Evolutionary conservation across 1,140 invertebrate species (phyloP).

Genomic region (Trinorchestia longiramus): DNA sequence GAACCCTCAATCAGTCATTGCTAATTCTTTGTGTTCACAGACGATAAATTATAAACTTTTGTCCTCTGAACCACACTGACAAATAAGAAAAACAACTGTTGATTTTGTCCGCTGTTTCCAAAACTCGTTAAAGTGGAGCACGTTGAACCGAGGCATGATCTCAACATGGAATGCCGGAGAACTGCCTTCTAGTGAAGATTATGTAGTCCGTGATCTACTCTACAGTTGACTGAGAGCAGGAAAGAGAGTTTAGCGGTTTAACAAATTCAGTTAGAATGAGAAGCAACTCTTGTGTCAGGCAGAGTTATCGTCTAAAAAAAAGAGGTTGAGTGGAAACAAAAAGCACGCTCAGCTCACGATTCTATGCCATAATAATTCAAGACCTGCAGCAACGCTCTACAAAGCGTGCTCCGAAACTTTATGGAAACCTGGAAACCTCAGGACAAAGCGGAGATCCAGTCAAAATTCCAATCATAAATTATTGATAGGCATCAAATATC

Average conservation of each 20-base stretch:
- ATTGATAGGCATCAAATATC: slow-evolving; percentile 1
- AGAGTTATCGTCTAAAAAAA: not conserved
- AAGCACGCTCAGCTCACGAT: not conserved
- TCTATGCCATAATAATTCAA: not conserved
- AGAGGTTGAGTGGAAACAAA: not conserved
- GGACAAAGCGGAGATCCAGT: not conserved
- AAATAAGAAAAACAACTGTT: no score
- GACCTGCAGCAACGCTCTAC: not conserved
- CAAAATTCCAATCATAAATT: not conserved
- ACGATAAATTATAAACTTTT: no score
- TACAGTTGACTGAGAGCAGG: not conserved
- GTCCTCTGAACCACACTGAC: no score
- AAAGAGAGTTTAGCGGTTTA: not conserved
- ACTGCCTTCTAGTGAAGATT: not conserved
- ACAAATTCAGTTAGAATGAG: not conserved
- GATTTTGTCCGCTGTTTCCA: no score
- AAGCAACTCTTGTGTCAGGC: not conserved
- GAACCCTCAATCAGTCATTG: no score
- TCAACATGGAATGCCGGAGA: not conserved
- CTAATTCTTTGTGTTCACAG: no score
- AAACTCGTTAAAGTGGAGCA: no score
- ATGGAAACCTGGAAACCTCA: not conserved
- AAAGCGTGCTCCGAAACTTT: not conserved
- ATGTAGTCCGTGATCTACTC: not conserved
- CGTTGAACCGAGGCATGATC: not conserved